phyloP scores from a whole-genome alignment of 2,888 invertebrate species.

The Macrophya annulata region DNA sequence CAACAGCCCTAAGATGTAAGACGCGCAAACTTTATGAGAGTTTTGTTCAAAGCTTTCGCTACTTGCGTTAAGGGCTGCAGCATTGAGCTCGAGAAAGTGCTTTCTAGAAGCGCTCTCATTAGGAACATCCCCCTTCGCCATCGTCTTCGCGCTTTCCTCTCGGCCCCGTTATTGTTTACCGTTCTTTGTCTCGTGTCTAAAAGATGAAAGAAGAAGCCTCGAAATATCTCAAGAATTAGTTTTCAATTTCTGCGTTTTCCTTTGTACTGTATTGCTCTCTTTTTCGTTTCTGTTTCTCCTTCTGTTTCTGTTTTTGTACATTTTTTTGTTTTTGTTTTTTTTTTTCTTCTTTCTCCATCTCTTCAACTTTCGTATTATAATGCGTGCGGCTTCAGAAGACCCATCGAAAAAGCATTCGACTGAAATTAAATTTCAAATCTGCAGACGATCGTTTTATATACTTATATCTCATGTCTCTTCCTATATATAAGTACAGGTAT shows the following conservation, averaged over 20 bases:
- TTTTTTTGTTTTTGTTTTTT: background rate
- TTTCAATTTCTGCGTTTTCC: constrained; percentile 62
- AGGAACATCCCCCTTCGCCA: constrained; percentile 42
- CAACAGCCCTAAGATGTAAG: background rate
- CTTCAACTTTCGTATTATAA: background rate
- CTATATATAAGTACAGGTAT: background rate
- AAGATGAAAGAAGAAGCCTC: constrained; percentile 60
- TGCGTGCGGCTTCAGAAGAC: background rate
- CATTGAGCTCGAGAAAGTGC: constrained; percentile 50
- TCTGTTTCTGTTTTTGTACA: background rate
- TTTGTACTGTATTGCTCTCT: constrained; percentile 20
- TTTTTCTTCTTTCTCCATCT: background rate
- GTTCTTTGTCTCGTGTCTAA: constrained; percentile 58
- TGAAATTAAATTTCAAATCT: constrained; percentile 42
- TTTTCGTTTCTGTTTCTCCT: constrained; percentile 35
- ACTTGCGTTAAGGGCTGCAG: constrained; percentile 37
- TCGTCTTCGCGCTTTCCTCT: constrained; percentile 34
- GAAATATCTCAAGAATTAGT: constrained; percentile 60
- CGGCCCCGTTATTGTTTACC: constrained; percentile 61
- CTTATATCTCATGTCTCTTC: background rate
- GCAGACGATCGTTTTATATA: constrained; percentile 14
- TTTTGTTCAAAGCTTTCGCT: constrained; percentile 50
- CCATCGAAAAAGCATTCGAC: background rate
- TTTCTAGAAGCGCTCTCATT: constrained; percentile 56
- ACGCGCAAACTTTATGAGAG: constrained; percentile 1